Evolutionary conservation across 2,888 invertebrate species (phyloP), one percentile per base, ranked within the genome.

Genomic region (Carabus problematicus): DNA sequence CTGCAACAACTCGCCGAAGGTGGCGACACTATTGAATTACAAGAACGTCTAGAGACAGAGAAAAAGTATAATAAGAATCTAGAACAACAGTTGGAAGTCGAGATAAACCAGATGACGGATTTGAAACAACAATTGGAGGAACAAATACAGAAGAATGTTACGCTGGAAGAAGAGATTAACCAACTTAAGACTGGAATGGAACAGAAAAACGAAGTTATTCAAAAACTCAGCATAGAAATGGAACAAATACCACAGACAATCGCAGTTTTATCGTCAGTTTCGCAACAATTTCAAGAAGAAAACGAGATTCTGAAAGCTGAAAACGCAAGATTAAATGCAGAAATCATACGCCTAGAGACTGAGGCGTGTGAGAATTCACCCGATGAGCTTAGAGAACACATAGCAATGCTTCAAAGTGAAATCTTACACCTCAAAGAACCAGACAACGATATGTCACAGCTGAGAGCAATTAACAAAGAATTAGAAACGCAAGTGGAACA

Each of bases 251-350:
- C 67, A 3, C 60, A 67, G 60, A 59, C 67, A 7, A 60, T 67
- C 43, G 60, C 59, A 60, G 18, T 67, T n/a, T 9, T 67, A 8
- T 59, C 59, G 7, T 67, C 67, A n/a, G 54, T 67, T 9, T 67
- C 67, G 18, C 41, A 16, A 14, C 60, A 67, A 19, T 54, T 67
- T 43, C 58, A 52, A 60, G 60, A 60, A 29, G 67, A 67, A 67
- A 29, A 3, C 14, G 54, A 52, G 1, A n/a, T 42, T 56, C 47
- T 73, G 29, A 69, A 64, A 52, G 70, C 71, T 14, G 77, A 77
- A 73, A 77, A 75, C 19, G 74, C 72, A 12, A 75, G 74, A 40
- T 66, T 77, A 45, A 74, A 75, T 29, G 70, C 71, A 16, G 77
- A 77, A 73, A 77, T 75, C 40, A 74, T 72, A 12, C 74, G 74